These are phyloP conservation scores for Chrysolina americana DNA, from an alignment of 2,888 invertebrate genomes.

Conservation along the genomic window DNA sequence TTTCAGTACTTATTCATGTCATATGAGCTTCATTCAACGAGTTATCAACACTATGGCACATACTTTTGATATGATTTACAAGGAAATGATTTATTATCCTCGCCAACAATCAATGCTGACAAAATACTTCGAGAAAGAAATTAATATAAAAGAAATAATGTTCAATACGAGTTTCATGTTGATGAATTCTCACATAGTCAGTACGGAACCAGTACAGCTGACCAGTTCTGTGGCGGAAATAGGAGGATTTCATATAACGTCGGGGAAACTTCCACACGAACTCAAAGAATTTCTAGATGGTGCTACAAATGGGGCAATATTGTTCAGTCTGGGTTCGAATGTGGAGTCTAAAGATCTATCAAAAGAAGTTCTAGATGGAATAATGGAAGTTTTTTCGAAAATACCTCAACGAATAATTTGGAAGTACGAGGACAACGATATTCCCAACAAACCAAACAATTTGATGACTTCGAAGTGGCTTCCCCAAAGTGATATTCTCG, in stretches of 20 bases:
- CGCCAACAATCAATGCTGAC: slow-evolving; percentile 54
- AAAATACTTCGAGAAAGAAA: slow-evolving; percentile 58
- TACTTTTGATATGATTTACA: slow-evolving; percentile 54
- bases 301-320: slow-evolving; percentile 72
- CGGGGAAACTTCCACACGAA: slow-evolving; percentile 63
- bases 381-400: slow-evolving; percentile 73
- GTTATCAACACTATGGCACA: slow-evolving; percentile 69
- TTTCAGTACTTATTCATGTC: slow-evolving; percentile 66
- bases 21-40: slow-evolving; percentile 72
- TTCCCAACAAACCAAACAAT: slow-evolving; percentile 61
- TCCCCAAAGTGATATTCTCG: slow-evolving; percentile 59
- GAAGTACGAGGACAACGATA: slow-evolving; percentile 77
- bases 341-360: slow-evolving; percentile 73
- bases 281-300: slow-evolving; percentile 71
- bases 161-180: slow-evolving; percentile 58
- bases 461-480: slow-evolving; percentile 62
- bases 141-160: slow-evolving; percentile 53
- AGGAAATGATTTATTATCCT: slow-evolving; percentile 49
- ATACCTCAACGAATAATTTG: slow-evolving; percentile 77
- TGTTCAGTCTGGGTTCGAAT: slow-evolving; percentile 75
- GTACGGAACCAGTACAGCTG: slow-evolving; percentile 62
- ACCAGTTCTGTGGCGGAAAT: background rate
- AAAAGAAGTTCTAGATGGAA: slow-evolving; percentile 69
- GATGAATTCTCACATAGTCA: slow-evolving; percentile 68
- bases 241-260: slow-evolving; percentile 68